These are phyloP conservation scores for Distichodus sexfasciatus DNA, from an alignment of 2,797 vertebrate genomes.

Conservation along the genomic window DNA sequence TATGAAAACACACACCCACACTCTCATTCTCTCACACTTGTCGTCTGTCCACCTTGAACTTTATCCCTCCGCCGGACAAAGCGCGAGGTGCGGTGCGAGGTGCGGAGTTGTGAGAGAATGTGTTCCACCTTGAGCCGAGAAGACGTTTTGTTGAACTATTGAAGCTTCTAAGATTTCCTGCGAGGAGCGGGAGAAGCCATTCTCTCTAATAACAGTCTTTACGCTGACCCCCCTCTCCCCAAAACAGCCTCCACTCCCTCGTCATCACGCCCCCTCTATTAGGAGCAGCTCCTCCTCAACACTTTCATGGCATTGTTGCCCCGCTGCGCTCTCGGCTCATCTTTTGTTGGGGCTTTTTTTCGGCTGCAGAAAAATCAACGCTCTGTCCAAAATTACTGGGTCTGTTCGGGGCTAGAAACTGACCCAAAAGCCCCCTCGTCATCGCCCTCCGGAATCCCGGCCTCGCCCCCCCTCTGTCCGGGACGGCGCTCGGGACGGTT, in stretches of 20 bases:
- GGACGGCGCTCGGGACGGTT: neutral
- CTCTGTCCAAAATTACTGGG: constrained; percentile 77
- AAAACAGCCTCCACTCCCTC: too few relatives aligned
- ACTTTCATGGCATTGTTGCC: constrained; percentile 61
- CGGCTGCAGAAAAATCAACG: constrained; percentile 72
- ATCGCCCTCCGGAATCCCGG: constrained; percentile 19
- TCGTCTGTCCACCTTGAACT: neutral
- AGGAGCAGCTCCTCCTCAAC: constrained; percentile 70
- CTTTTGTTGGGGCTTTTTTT: constrained; percentile 72
- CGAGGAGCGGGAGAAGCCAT: constrained; percentile 45
- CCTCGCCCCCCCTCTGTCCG: constrained; percentile 67
- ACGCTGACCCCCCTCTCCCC: too few relatives aligned
- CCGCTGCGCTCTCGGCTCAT: constrained; percentile 67
- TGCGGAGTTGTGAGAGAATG: constrained; percentile 74
- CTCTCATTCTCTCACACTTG: constrained; percentile 29
- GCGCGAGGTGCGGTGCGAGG: constrained; percentile 57
- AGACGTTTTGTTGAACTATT: constrained; percentile 67
- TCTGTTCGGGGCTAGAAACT: constrained; percentile 74
- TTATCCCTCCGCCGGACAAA: constrained; percentile 1
- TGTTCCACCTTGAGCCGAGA: constrained; percentile 70
- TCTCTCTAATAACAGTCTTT: constrained; percentile 53
- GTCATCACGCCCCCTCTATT: constrained; percentile 57
- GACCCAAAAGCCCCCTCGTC: constrained; percentile 75
- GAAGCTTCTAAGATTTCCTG: constrained; percentile 57
- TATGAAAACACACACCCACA: constrained; percentile 54